Evolutionary conservation across 2,888 invertebrate species (phyloP).

Genomic region (Exocentrus adspersus): DNA sequence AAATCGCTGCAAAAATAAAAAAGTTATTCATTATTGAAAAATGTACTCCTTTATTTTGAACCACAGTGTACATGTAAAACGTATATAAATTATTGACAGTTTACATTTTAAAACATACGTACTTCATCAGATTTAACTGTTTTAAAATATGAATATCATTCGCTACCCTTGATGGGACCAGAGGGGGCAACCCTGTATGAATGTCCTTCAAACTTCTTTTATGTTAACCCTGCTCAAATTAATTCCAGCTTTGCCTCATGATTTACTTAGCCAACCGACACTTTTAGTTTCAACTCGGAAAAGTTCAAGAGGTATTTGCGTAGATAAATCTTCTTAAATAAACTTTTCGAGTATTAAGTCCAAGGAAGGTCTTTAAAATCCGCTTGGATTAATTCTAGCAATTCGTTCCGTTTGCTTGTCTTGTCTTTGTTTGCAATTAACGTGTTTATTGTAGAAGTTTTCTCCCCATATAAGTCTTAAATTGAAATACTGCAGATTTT

Average conservation of each 20-base stretch:
- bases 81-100: too few relatives aligned
- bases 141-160: too few relatives aligned
- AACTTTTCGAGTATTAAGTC: background rate
- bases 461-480: conserved; percentile 3
- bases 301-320: background rate
- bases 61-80: too few relatives aligned
- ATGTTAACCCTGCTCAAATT: too few relatives aligned
- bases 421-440: conserved; percentile 14
- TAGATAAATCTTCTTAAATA: conserved; percentile 4
- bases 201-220: too few relatives aligned
- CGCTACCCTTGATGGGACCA: too few relatives aligned
- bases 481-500: background rate
- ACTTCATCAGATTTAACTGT: too few relatives aligned
- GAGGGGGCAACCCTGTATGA: too few relatives aligned
- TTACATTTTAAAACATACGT: too few relatives aligned
- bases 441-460: conserved; percentile 5
- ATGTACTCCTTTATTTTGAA: too few relatives aligned
- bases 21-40: too few relatives aligned
- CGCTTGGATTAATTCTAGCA: background rate
- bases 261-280: background rate
- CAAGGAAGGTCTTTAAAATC: background rate
- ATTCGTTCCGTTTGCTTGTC: background rate
- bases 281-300: background rate
- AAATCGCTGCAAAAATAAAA: too few relatives aligned
- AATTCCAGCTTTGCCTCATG: background rate